Percentiles rank a stretch among this genome's conserved stretches.
phyloP scores from a whole-genome alignment of 2,797 vertebrate species.

The Macropodus opercularis region DNA sequence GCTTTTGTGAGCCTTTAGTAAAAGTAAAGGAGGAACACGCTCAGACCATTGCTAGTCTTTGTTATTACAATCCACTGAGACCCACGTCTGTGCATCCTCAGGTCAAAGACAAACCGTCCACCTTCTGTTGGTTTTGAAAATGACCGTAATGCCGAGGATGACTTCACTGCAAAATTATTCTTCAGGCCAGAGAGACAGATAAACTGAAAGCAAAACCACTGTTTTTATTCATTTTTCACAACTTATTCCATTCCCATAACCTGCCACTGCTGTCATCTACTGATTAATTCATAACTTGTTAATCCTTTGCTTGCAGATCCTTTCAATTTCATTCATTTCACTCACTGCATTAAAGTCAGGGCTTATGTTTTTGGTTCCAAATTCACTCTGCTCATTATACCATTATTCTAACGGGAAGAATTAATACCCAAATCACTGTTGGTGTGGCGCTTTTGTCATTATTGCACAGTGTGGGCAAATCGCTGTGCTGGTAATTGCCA shows the following conservation, averaged over 20 bases:
- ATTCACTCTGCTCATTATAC: neutral
- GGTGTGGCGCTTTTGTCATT: neutral
- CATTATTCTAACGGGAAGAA: neutral
- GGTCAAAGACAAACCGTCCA: no score
- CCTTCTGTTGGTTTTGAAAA: no score
- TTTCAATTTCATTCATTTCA: neutral
- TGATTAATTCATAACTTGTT: neutral
- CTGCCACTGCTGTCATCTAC: neutral
- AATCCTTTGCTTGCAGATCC: neutral
- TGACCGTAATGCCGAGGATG: neutral
- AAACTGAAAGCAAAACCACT: neutral
- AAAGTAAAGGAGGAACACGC: constrained; percentile 10
- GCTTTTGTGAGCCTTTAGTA: constrained; percentile 19
- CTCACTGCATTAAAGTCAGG: neutral
- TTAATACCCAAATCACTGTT: neutral
- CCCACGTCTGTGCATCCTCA: constrained; percentile 12
- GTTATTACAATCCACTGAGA: neutral
- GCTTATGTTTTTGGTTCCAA: neutral
- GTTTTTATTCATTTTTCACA: neutral
- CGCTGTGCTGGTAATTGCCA: neutral
- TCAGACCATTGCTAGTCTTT: no score
- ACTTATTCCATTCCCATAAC: neutral
- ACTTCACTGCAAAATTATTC: neutral
- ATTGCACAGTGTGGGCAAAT: neutral
- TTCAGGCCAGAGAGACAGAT: neutral